Percentiles rank a stretch among this genome's conserved stretches.
Evolutionary conservation across 2,113 vertebrate species (phyloP).

Genomic region (Naja naja): DNA sequence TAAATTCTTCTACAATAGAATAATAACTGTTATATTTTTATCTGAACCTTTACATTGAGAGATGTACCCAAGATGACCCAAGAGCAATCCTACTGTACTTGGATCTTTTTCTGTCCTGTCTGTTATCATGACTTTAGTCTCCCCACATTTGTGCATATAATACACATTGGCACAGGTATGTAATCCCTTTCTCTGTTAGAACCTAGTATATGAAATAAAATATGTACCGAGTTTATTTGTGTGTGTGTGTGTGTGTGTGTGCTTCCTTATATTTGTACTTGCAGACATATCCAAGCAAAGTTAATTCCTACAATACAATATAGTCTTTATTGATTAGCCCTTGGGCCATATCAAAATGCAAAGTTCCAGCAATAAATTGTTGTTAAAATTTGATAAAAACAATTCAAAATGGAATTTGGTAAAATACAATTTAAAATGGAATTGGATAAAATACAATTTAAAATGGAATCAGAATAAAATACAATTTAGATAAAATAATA

Average conservation of each 20-base stretch:
- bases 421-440: too few species aligned
- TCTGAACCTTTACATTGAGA: not conserved
- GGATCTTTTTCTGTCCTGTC: not conserved
- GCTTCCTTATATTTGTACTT: not conserved
- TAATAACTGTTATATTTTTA: rapidly evolving
- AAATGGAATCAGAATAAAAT: too few species aligned
- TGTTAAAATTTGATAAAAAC: too few species aligned
- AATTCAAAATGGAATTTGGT: too few species aligned
- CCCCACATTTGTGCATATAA: not conserved
- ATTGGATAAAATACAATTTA: too few species aligned
- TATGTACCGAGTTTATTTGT: not conserved
- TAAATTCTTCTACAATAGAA: not conserved
- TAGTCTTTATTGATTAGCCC: too few species aligned
- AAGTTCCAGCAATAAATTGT: too few species aligned
- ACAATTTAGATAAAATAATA: too few species aligned
- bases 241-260: not conserved
- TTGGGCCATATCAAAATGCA: too few species aligned
- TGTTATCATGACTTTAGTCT: constrained; percentile 5
- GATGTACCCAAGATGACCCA: not conserved
- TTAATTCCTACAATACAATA: not conserved
- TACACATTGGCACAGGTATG: not conserved
- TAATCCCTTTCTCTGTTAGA: not conserved
- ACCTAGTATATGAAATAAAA: not conserved
- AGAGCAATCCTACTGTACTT: not conserved
- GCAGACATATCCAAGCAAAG: not conserved